A percentile compares a stretch with the other conserved stretches of the same genome.
These are phyloP conservation scores for Notothenia coriiceps DNA, from an alignment of 2,113 vertebrate species.

Conservation along the genomic window DNA sequence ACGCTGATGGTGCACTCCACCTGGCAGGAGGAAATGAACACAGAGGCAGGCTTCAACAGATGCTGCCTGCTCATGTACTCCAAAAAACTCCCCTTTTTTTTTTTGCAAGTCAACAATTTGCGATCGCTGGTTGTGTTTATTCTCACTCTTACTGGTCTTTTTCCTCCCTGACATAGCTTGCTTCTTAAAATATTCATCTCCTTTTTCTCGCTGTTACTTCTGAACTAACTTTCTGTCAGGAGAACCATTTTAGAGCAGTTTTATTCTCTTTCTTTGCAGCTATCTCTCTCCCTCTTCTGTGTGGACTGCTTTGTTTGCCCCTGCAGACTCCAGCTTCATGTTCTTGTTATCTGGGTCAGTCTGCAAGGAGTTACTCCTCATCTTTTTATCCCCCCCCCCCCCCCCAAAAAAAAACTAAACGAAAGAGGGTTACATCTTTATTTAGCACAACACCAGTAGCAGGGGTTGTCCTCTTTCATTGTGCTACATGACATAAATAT, in stretches of 20 bases:
- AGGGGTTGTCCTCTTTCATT: constrained; percentile 75
- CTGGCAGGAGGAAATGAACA: constrained; percentile 36
- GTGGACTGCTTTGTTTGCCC: constrained; percentile 68
- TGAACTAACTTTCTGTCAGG: constrained; percentile 75
- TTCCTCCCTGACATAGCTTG: constrained; percentile 54
- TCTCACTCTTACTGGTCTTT: constrained; percentile 47
- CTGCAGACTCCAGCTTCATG: constrained; percentile 64
- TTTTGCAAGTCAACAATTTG: constrained; percentile 77
- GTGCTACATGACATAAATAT: constrained; percentile 76
- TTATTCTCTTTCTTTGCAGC: constrained; percentile 19
- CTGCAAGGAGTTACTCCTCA: constrained; percentile 59
- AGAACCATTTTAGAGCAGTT: constrained; percentile 60
- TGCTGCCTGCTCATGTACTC: constrained; percentile 46
- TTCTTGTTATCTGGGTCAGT: constrained; percentile 78
- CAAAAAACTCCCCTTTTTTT: constrained; percentile 46
- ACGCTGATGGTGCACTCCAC: constrained; percentile 76
- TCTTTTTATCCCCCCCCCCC: constrained; percentile 36
- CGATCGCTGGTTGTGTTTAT: constrained; percentile 57
- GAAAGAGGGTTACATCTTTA: constrained; percentile 66
- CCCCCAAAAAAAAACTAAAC: constrained; percentile 34
- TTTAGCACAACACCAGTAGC: constrained; percentile 53
- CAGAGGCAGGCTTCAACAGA: constrained; percentile 58
- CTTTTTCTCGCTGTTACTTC: constrained; percentile 54
- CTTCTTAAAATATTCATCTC: constrained; percentile 78
- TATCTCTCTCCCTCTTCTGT: constrained; percentile 9